phyloP scores from a whole-genome alignment of 2,797 vertebrate species.

The Eurystomus glaucurus region DNA sequence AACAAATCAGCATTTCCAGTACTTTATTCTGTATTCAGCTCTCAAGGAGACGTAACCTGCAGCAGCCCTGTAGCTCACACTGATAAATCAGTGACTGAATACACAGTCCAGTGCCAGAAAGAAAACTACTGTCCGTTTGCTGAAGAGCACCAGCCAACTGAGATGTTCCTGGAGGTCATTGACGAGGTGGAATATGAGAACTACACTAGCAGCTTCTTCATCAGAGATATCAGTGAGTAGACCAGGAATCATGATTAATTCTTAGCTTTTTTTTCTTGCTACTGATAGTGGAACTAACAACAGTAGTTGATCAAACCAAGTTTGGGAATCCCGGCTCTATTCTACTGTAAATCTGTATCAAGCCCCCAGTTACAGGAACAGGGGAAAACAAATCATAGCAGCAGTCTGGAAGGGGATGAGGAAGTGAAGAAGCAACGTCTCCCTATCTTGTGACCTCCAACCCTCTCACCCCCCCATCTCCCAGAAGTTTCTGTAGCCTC shows the following conservation, averaged over 20 bases:
- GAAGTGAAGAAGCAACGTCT: slow-evolving; percentile 54
- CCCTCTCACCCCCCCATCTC: neutral
- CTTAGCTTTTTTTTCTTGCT: neutral
- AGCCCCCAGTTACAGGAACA: slow-evolving; percentile 30
- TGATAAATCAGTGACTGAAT: slow-evolving; percentile 21
- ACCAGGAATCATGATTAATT: too few species aligned
- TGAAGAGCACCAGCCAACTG: slow-evolving; percentile 76
- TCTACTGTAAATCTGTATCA: neutral
- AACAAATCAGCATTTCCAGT: neutral
- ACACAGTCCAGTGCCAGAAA: slow-evolving; percentile 70
- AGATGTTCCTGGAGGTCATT: slow-evolving; percentile 67
- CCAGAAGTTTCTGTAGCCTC: neutral
- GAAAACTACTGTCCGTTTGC: slow-evolving; percentile 73
- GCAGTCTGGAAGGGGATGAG: neutral
- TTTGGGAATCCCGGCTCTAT: slow-evolving; percentile 29
- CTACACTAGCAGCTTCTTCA: slow-evolving; percentile 80
- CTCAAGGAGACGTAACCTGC: slow-evolving; percentile 71
- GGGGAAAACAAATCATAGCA: neutral
- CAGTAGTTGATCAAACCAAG: neutral
- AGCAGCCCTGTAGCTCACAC: slow-evolving; percentile 28
- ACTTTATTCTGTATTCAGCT: slow-evolving; percentile 61
- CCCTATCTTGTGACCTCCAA: slow-evolving; percentile 12
- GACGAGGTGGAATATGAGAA: slow-evolving; percentile 79
- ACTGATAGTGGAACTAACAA: neutral
- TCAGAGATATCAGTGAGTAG: slow-evolving; percentile 84